Conservation (phyloP, 2,113 vertebrate genomes). For the Bujurquina vittata region DNA sequence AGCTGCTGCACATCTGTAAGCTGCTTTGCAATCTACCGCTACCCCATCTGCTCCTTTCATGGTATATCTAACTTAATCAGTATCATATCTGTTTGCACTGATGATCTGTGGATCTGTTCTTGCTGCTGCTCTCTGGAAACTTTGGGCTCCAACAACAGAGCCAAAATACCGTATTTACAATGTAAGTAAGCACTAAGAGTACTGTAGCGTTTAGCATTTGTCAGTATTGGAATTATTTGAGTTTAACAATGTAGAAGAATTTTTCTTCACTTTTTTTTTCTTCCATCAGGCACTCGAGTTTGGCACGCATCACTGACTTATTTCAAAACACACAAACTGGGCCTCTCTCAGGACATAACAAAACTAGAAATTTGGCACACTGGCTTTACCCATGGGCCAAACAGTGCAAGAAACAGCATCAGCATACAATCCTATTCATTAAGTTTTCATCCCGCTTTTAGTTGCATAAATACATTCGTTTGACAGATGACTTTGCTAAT, state of each 20-base stretch:
- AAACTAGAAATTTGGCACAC: not conserved
- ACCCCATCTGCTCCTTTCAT: not conserved
- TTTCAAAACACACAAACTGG: not conserved
- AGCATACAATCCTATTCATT: conserved; percentile 25
- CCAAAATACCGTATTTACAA: too few relatives aligned
- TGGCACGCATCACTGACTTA: not conserved
- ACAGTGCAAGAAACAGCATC: conserved; percentile 16
- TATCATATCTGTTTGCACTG: not conserved
- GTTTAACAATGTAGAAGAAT: not conserved
- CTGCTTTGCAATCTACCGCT: not conserved
- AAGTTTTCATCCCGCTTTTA: conserved; percentile 38
- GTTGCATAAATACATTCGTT: conserved; percentile 52
- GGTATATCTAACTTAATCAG: not conserved
- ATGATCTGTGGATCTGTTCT: not conserved
- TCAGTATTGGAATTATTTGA: not conserved
- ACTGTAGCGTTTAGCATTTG: not conserved
- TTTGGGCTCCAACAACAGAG: not conserved
- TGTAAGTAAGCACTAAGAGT: not conserved
- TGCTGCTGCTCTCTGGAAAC: not conserved
- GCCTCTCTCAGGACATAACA: not conserved
- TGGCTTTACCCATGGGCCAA: conserved; percentile 33
- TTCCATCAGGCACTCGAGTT: not conserved
- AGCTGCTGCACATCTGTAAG: not conserved
- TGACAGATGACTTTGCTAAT: conserved; percentile 68
- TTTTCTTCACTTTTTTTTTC: not conserved